A percentile compares a stretch with the other conserved stretches of the same genome.
phyloP scores from a whole-genome alignment of 2,888 invertebrate genomes.

The Copidosoma aretas region DNA sequence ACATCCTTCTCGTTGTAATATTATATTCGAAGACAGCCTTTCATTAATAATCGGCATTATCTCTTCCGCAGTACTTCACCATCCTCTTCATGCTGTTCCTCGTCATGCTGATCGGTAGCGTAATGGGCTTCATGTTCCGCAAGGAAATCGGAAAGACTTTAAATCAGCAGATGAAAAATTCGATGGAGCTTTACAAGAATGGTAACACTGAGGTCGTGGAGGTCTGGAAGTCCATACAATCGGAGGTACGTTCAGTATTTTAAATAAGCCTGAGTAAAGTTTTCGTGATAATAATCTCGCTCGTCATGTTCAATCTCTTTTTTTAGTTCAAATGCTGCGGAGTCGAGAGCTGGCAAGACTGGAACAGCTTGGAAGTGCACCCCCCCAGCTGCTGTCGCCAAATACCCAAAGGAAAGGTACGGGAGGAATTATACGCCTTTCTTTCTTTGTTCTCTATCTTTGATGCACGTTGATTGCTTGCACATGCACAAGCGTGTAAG shows the following conservation, averaged over 20 bases:
- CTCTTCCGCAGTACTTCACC: constrained; percentile 80
- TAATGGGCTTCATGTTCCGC: constrained; percentile 88
- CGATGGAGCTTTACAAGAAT: constrained; percentile 78
- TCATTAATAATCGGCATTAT: neutral
- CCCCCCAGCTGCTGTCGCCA: constrained; percentile 80
- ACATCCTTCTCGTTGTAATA: too few species aligned
- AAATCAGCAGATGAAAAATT: constrained; percentile 79
- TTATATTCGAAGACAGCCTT: too few species aligned
- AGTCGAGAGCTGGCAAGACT: constrained; percentile 77
- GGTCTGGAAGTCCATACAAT: constrained; percentile 90
- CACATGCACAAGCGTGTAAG: too few species aligned
- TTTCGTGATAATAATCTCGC: neutral
- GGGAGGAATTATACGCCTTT: neutral
- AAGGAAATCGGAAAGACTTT: constrained; percentile 80
- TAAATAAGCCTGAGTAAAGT: too few species aligned
- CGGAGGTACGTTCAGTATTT: constrained; percentile 67
- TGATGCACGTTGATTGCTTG: too few species aligned
- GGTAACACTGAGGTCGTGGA: constrained; percentile 73
- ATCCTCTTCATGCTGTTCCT: constrained; percentile 87
- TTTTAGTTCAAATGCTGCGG: constrained; percentile 83
- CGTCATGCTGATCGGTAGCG: constrained; percentile 87
- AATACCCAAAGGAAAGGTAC: constrained; percentile 67
- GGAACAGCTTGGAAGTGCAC: constrained; percentile 68
- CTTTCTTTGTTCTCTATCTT: too few species aligned
- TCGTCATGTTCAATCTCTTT: too few species aligned